phyloP scores from a whole-genome alignment of 2,888 invertebrate genomes.

The Drosophila meridionalis region DNA sequence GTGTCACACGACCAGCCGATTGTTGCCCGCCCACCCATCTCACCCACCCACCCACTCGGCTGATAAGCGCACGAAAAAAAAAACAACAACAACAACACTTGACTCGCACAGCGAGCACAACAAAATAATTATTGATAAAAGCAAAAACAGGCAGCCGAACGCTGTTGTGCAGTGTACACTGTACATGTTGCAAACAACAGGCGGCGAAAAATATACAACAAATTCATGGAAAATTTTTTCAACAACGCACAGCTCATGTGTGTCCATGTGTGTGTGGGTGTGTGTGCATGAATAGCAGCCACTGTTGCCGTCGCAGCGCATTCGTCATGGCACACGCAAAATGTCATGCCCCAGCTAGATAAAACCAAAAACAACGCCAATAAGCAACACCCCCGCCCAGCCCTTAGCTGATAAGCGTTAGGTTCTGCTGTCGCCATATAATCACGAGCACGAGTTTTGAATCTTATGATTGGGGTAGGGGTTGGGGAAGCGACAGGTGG shows the following conservation, averaged over 20 bases:
- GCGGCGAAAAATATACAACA: conserved; percentile 56
- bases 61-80: conserved; percentile 56
- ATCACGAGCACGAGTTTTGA: conserved; percentile 71
- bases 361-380: conserved; percentile 43
- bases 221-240: conserved; percentile 76
- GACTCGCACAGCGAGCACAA: conserved; percentile 68
- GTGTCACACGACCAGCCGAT: conserved; percentile 72
- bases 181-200: conserved; percentile 56
- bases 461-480: conserved; percentile 71
- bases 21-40: conserved; percentile 1
- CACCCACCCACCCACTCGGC: conserved; percentile 21
- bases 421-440: conserved; percentile 50
- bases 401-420: conserved; percentile 49
- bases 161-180: conserved; percentile 20
- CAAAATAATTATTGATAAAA: conserved; percentile 81
- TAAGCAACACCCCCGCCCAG: background rate
- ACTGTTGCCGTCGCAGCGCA: conserved; percentile 50
- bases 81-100: conserved; percentile 50
- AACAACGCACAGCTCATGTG: background rate
- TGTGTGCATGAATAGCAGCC: conserved; percentile 52
- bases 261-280: conserved; percentile 46
- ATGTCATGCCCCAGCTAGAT: conserved; percentile 73
- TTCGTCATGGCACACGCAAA: conserved; percentile 80
- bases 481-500: background rate
- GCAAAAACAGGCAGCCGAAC: conserved; percentile 34